phyloP scores from a whole-genome alignment of 1,140 invertebrate genomes.

The Penaeus japonicus region DNA sequence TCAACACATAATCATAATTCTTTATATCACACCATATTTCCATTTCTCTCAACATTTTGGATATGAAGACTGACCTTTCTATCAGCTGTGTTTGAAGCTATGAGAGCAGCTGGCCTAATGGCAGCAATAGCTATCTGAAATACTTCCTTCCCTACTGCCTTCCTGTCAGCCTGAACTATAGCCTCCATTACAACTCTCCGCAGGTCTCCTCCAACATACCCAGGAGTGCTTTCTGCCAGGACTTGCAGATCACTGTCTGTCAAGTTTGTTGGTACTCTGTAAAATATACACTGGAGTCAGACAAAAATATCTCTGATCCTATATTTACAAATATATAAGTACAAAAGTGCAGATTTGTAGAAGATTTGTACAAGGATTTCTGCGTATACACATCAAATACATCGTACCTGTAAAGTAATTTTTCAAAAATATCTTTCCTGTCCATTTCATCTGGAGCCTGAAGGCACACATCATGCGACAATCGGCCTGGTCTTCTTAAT shows the following conservation, averaged over 20 bases:
- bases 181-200: conserved; percentile 26
- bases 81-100: neutral
- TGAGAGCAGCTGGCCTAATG: conserved; percentile 7
- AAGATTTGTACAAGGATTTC: too few species aligned
- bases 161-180: conserved; percentile 8
- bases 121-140: neutral
- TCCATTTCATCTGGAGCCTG: neutral
- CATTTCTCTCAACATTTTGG: too few species aligned
- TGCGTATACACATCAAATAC: too few species aligned
- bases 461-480: conserved; percentile 26
- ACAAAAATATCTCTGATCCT: neutral
- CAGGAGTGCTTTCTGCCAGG: conserved; percentile 15
- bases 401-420: conserved; percentile 7
- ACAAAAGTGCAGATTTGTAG: too few species aligned
- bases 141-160: neutral
- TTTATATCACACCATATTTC: too few species aligned
- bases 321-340: too few species aligned
- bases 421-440: conserved; percentile 34
- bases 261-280: conserved; percentile 3
- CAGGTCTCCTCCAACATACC: conserved; percentile 33
- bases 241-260: neutral
- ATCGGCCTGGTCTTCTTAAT: conserved; percentile 32
- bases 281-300: neutral
- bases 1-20: too few species aligned
- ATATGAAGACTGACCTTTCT: too few species aligned